These are phyloP conservation scores for Drosophila falleni DNA, from an alignment of 2,888 invertebrate species.

Conservation along the genomic window DNA sequence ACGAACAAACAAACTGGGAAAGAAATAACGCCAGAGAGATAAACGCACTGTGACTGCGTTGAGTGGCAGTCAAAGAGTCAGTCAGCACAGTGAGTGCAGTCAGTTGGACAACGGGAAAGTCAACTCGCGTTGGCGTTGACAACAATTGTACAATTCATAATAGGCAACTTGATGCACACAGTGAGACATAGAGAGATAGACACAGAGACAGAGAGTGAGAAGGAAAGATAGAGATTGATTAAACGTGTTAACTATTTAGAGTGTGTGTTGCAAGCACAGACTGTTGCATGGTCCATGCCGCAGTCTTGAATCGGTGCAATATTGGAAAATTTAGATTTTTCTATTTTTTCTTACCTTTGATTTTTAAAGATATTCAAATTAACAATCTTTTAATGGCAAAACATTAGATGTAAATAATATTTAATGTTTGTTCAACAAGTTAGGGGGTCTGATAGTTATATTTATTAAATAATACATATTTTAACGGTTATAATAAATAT, in stretches of 20 bases:
- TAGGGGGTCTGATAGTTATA: too few species aligned
- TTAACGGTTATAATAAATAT: too few species aligned
- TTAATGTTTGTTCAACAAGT: too few species aligned
- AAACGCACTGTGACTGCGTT: slow-evolving; percentile 44
- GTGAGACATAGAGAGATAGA: background rate
- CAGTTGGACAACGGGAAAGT: slow-evolving; percentile 53
- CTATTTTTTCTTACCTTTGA: background rate
- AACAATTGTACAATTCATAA: slow-evolving; percentile 80
- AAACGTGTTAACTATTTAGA: slow-evolving; percentile 63
- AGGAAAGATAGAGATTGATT: slow-evolving; percentile 3
- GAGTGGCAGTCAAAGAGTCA: slow-evolving; percentile 60
- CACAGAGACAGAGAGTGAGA: background rate
- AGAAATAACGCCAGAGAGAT: slow-evolving; percentile 34
- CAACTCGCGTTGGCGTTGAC: slow-evolving; percentile 69
- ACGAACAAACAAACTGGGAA: slow-evolving; percentile 27
- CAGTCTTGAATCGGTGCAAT: slow-evolving; percentile 1
- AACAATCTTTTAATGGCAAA: background rate
- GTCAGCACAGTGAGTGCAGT: slow-evolving; percentile 55
- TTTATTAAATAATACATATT: too few species aligned
- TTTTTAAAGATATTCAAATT: background rate
- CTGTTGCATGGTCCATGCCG: slow-evolving; percentile 38
- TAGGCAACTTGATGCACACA: slow-evolving; percentile 70
- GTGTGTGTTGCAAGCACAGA: slow-evolving; percentile 43
- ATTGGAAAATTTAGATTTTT: background rate
- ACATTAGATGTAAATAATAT: background rate